phyloP scores from a whole-genome alignment of 2,888 invertebrate genomes.

The Furcula furcula region DNA sequence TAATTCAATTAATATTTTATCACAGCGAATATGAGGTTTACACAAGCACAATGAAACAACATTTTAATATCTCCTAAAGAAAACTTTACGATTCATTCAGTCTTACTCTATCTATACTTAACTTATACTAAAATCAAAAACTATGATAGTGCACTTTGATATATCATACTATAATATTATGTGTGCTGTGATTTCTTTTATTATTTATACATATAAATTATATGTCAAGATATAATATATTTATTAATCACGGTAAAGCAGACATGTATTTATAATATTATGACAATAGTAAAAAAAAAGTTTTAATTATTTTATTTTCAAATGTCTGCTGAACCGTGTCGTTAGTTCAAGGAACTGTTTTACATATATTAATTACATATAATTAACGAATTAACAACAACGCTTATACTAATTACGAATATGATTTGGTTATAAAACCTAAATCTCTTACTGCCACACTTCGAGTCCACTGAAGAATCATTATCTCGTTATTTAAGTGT shows the following conservation, averaged over 20 bases:
- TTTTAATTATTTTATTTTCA: slow-evolving; percentile 14
- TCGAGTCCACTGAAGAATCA: no score
- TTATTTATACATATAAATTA: slow-evolving; percentile 11
- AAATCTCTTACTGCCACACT: no score
- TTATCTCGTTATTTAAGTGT: no score
- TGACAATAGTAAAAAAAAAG: slow-evolving; percentile 17
- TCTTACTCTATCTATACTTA: slow-evolving; percentile 65
- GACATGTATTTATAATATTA: slow-evolving; percentile 15
- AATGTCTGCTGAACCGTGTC: slow-evolving; percentile 49
- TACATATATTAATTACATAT: slow-evolving; percentile 50
- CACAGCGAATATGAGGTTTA: slow-evolving; percentile 66
- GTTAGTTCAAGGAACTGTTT: slow-evolving; percentile 65
- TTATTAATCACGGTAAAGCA: slow-evolving; percentile 51
- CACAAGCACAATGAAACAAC: slow-evolving; percentile 49
- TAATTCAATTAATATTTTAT: slow-evolving; percentile 45
- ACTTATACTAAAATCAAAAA: slow-evolving; percentile 51
- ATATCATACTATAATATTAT: slow-evolving; percentile 51
- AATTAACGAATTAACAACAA: slow-evolving; percentile 70
- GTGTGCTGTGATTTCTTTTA: slow-evolving; percentile 58
- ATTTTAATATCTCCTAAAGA: slow-evolving; percentile 43
- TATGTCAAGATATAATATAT: no score
- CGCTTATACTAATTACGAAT: slow-evolving; percentile 56
- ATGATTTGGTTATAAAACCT: slow-evolving; percentile 49
- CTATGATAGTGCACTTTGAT: slow-evolving; percentile 69
- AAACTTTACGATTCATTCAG: slow-evolving; percentile 61